phyloP scores from a whole-genome alignment of 2,113 vertebrate species.

The Prolemur simus region DNA sequence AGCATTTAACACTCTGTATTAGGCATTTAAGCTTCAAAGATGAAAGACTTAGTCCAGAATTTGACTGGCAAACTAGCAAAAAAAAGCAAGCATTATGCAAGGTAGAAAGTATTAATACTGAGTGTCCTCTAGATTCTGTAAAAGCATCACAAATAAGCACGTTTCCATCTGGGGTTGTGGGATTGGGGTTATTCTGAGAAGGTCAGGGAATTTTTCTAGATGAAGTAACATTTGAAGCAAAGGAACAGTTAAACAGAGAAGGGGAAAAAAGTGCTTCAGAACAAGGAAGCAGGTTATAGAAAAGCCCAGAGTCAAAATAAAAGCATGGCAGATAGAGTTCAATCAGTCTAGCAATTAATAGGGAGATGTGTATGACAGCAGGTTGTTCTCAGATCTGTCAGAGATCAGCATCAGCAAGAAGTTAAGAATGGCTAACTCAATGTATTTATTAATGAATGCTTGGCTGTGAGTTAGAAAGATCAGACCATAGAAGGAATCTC shows the following conservation, averaged over 20 bases:
- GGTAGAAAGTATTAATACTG: background rate
- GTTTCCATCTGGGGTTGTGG: background rate
- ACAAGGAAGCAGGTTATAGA: background rate
- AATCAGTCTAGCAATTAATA: background rate
- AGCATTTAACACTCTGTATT: background rate
- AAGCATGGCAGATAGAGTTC: background rate
- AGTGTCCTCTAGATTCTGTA: background rate
- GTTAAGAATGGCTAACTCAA: background rate
- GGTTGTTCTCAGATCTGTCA: background rate
- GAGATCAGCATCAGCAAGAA: background rate
- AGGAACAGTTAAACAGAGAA: background rate
- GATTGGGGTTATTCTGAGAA: background rate
- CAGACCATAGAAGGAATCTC: background rate
- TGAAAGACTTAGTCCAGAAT: background rate
- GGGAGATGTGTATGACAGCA: background rate
- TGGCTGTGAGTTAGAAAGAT: background rate
- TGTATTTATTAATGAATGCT: background rate
- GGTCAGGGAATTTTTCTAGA: background rate
- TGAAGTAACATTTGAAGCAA: background rate
- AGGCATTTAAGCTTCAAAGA: background rate
- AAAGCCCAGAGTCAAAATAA: background rate
- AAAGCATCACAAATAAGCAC: too few relatives aligned
- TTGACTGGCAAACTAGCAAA: background rate
- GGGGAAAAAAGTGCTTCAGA: accelerated
- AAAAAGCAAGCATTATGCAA: background rate